Conservation (phyloP, 1,140 invertebrate genomes). For the Polyergus mexicanus region DNA sequence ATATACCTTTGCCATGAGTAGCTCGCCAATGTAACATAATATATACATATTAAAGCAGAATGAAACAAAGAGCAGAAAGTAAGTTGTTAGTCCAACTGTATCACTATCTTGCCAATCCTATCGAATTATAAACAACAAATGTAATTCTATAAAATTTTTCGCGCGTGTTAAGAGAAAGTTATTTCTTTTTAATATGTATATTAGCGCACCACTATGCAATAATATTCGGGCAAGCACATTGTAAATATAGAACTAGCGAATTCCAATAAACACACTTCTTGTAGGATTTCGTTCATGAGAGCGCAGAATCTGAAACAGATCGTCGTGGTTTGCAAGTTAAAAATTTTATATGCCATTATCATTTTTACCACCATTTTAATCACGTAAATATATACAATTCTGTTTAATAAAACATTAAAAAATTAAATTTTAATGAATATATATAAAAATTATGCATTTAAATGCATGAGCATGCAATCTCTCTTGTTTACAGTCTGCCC, state of each 20-base stretch:
- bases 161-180: background rate
- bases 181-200: background rate
- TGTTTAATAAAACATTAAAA: background rate
- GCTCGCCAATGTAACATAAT: constrained; percentile 67
- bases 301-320: constrained; percentile 49
- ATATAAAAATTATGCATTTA: background rate
- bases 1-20: constrained; percentile 58
- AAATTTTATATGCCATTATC: background rate
- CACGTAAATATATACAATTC: background rate
- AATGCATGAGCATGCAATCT: background rate
- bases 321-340: background rate
- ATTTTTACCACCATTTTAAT: background rate
- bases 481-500: background rate
- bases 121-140: constrained; percentile 11
- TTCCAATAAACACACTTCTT: constrained; percentile 63
- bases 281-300: constrained; percentile 36
- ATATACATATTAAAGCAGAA: constrained; percentile 68
- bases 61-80: constrained; percentile 49
- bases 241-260: constrained; percentile 41
- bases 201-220: constrained; percentile 51
- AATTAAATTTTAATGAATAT: background rate
- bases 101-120: constrained; percentile 70
- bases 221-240: constrained; percentile 65
- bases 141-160: background rate
- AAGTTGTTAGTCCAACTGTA: constrained; percentile 54